Conservation (phyloP, 2,888 invertebrate genomes). For the Lochmaea crataegi region DNA sequence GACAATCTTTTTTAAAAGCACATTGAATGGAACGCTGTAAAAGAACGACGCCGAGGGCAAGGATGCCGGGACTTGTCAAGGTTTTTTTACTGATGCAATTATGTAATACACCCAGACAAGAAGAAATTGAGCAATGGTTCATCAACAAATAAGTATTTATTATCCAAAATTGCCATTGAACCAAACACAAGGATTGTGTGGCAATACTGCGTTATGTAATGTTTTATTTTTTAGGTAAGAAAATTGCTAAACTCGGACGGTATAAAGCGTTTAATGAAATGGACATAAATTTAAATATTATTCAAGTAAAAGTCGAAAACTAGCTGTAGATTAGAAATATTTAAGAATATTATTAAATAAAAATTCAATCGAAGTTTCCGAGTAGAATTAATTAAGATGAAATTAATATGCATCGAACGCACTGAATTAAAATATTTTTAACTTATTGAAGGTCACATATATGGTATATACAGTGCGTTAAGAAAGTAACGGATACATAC, state of each 20-base stretch:
- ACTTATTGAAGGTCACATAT: too few species aligned
- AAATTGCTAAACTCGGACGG: background rate
- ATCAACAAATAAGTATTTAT: background rate
- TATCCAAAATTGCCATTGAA: constrained; percentile 9
- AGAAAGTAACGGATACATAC: too few species aligned
- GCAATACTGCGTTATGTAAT: background rate
- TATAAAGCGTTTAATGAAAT: background rate
- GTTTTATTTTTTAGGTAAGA: background rate
- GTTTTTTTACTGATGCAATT: background rate
- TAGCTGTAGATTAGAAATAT: background rate
- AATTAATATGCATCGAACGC: too few species aligned
- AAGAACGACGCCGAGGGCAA: background rate
- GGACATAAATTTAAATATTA: background rate
- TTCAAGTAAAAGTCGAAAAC: background rate
- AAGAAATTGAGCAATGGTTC: background rate
- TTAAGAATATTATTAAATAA: too few species aligned
- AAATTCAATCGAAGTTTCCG: too few species aligned
- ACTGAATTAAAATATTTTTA: too few species aligned
- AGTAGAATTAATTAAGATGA: too few species aligned
- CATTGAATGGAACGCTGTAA: background rate
- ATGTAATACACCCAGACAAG: background rate
- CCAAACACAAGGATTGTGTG: background rate
- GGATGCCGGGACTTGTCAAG: background rate
- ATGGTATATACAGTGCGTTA: too few species aligned
- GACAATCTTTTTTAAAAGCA: background rate